A percentile compares a stretch with the other conserved stretches of the same genome.
Evolutionary conservation across 2,888 invertebrate genomes (phyloP).

Genomic region (Orgyia antiqua): DNA sequence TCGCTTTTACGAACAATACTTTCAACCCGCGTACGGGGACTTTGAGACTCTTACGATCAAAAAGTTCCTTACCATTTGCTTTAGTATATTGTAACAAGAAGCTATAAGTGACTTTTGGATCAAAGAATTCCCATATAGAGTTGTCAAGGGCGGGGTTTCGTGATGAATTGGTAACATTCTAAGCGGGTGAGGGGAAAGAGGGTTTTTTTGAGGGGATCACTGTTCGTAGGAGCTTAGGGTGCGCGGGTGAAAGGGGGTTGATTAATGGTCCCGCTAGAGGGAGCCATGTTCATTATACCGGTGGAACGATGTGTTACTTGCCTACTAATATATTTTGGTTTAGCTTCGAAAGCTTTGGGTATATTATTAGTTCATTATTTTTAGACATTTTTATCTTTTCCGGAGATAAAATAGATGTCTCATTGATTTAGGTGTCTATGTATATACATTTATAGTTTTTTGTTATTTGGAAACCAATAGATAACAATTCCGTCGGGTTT

Average conservation of each 20-base stretch:
- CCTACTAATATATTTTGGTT: conserved; percentile 70
- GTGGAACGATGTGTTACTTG: conserved; percentile 73
- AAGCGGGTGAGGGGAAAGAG: conserved; percentile 55
- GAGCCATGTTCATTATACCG: conserved; percentile 77
- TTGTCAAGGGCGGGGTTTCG: conserved; percentile 80
- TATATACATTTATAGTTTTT: conserved; percentile 33
- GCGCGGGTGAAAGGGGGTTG: conserved; percentile 54
- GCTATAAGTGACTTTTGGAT: conserved; percentile 47
- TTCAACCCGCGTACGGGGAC: conserved; percentile 25
- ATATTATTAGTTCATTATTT: conserved; percentile 69
- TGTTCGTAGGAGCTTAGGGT: conserved; percentile 41
- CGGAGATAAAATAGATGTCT: conserved; percentile 58
- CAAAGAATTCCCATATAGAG: conserved; percentile 75
- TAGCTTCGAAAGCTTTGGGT: conserved; percentile 47
- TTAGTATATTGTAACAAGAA: conserved; percentile 20
- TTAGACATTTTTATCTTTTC: conserved; percentile 69
- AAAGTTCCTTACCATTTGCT: conserved; percentile 31
- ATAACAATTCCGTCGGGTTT: too few relatives aligned
- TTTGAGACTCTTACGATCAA: conserved; percentile 31
- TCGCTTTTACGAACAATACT: conserved; percentile 27
- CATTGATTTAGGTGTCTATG: conserved; percentile 43
- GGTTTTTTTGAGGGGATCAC: conserved; percentile 61
- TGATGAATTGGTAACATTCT: conserved; percentile 77
- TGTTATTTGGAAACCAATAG: conserved; percentile 32
- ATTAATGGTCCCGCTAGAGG: conserved; percentile 68